Base-by-base conservation (phyloP, 2,797 vertebrate species). In the Botia kubotai region DNA sequence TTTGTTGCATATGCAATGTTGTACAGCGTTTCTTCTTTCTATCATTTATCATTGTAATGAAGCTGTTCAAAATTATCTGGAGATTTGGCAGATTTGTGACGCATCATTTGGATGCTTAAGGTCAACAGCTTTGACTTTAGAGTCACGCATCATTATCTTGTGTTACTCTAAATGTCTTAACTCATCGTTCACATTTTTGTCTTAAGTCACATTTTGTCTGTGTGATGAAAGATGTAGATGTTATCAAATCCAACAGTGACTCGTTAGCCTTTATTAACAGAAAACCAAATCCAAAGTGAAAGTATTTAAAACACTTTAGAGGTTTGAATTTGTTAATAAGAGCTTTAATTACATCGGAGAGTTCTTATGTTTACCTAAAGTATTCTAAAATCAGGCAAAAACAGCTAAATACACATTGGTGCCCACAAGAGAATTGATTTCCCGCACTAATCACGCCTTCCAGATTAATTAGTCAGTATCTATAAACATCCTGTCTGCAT, bases 391-490 rank as follows among this genome's bases (percentile, higher is more conserved):
- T 85, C 86, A 16, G 43, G 48, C 63, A 21, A 29, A 72, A 80
- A 73, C 89, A 87, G 81, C 79, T 80, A 87, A 90, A 91, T 89
- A 91, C 86, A 76, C 84, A 84, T 90, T 90, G 88, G 83, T 80
- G 80, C 88, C 87, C 87, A 89, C 85, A 85, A 81, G 87, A 90
- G 88, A 83, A 82, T 91, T 91, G 88, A 89, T 91, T 90, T 87
- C 88, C 86, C 85, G 87, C 84, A 89, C 84, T 91, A 92, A 92
- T 92, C 91, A 90, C 75, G 82, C 83, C 72, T 88, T 84, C 88
- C 87, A 81, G 85, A 86, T 91, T 92, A 91, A 94, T 93, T 90
- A 90, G 87, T 62, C 80, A 77, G 68, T 87, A 79, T 89, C 87
- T 87, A 82, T 89, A 86, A 88, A 82, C 86, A 84, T 73, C 75